Evolutionary conservation across 2,797 vertebrate species (phyloP).

Genomic region (Euthynnus affinis): DNA sequence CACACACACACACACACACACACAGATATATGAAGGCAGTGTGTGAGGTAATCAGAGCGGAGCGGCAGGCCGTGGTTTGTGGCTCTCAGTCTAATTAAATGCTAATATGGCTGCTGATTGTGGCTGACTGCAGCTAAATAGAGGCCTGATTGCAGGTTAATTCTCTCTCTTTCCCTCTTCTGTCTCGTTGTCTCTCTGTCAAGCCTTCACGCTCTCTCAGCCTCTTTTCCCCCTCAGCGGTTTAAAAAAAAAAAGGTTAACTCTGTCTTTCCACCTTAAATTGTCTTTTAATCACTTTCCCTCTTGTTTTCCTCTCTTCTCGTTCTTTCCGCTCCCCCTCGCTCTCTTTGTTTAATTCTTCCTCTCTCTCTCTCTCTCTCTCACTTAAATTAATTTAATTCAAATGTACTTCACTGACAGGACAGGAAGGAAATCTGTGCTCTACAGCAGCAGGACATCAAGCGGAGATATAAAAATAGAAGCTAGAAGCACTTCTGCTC

Average conservation of each 20-base stretch:
- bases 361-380: no score
- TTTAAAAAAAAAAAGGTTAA: constrained; percentile 51
- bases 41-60: constrained; percentile 69
- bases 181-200: constrained; percentile 43
- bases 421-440: constrained; percentile 4
- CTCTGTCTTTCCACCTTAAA: constrained; percentile 45
- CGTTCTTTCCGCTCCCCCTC: background rate
- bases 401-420: background rate
- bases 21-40: constrained; percentile 21
- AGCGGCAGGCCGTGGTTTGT: constrained; percentile 66
- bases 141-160: constrained; percentile 79
- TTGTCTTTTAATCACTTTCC: constrained; percentile 48
- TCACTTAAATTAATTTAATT: background rate
- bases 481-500: background rate
- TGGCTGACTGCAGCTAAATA: constrained; percentile 74
- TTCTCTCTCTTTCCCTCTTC: constrained; percentile 51
- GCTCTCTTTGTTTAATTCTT: background rate
- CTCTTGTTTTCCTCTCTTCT: constrained; percentile 12
- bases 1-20: constrained; percentile 13
- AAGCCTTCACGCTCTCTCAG: constrained; percentile 7
- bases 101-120: constrained; percentile 75
- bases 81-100: constrained; percentile 74
- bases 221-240: background rate
- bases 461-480: background rate
- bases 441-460: background rate